These are phyloP conservation scores for Hofmannophila pseudospretella DNA, from an alignment of 2,888 invertebrate species.

Conservation along the genomic window DNA sequence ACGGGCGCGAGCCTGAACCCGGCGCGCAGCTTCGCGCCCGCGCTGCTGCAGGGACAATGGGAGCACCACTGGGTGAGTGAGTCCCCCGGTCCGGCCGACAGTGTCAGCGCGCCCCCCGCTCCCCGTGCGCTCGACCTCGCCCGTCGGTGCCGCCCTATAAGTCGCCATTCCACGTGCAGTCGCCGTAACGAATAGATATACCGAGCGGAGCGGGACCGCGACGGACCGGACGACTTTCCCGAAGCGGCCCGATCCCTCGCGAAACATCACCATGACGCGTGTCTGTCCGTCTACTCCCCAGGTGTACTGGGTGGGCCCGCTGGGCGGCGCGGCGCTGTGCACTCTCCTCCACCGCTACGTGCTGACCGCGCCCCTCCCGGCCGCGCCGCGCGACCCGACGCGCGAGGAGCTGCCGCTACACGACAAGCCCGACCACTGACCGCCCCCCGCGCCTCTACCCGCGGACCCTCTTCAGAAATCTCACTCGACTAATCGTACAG, in stretches of 20 bases:
- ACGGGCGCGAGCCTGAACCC: slow-evolving; percentile 86
- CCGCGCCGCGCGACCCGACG: slow-evolving; percentile 45
- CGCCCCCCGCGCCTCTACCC: slow-evolving; percentile 1
- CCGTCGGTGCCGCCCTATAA: too few species aligned
- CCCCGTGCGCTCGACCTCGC: too few species aligned
- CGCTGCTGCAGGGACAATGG: slow-evolving; percentile 81
- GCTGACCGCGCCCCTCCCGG: slow-evolving; percentile 46
- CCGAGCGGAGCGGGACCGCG: too few species aligned
- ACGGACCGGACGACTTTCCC: too few species aligned
- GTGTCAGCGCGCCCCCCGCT: neutral
- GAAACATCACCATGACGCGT: too few species aligned
- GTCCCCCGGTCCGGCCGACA: neutral
- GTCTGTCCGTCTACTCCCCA: neutral
- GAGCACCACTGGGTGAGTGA: slow-evolving; percentile 80
- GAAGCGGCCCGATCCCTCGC: too few species aligned
- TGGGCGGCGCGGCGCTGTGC: slow-evolving; percentile 49
- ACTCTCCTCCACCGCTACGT: slow-evolving; percentile 48
- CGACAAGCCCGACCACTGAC: slow-evolving; percentile 43
- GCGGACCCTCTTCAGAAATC: slow-evolving; percentile 1
- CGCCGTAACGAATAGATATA: too few species aligned
- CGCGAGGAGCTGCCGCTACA: slow-evolving; percentile 77
- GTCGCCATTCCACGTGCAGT: too few species aligned
- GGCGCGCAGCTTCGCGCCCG: slow-evolving; percentile 84
- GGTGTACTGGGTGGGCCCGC: slow-evolving; percentile 69
- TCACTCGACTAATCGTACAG: too few species aligned